phyloP scores from a whole-genome alignment of 1,140 invertebrate genomes.

The Probaryconus sp. region DNA sequence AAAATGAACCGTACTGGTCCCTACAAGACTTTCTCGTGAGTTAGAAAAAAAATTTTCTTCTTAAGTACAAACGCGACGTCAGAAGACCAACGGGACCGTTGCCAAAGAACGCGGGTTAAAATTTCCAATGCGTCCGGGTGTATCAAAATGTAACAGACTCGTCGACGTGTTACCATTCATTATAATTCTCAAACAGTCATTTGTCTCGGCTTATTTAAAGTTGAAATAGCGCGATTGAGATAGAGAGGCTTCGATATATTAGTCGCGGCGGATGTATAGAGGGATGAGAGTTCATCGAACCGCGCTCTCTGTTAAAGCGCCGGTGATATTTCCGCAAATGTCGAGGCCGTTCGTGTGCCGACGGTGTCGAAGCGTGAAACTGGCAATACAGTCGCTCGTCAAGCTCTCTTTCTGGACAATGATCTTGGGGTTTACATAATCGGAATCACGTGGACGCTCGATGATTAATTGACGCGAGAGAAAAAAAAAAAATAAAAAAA shows the following conservation, averaged over 20 bases:
- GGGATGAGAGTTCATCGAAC: slow-evolving; percentile 43
- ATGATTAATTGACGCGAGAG: slow-evolving; percentile 30
- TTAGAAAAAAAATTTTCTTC: no score
- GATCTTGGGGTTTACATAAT: slow-evolving; percentile 52
- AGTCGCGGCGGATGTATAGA: slow-evolving; percentile 14
- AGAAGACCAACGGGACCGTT: slow-evolving; percentile 14
- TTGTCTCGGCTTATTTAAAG: slow-evolving; percentile 8
- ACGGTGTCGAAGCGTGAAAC: slow-evolving; percentile 57
- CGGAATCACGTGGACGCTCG: slow-evolving; percentile 23
- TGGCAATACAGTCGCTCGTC: slow-evolving; percentile 36
- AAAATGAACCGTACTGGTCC: no score
- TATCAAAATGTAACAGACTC: slow-evolving; percentile 9
- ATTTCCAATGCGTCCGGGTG: background rate
- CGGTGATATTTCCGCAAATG: slow-evolving; percentile 59
- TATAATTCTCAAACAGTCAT: slow-evolving; percentile 8
- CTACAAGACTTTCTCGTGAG: no score
- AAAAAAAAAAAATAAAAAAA: background rate
- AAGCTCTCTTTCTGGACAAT: slow-evolving; percentile 41
- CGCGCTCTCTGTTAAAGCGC: slow-evolving; percentile 15
- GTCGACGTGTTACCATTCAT: background rate
- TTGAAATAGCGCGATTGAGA: no score
- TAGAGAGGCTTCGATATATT: slow-evolving; percentile 11
- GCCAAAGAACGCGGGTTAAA: slow-evolving; percentile 35
- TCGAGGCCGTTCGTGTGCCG: slow-evolving; percentile 54
- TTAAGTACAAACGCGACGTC: no score